These are phyloP conservation scores for Pseudochaenichthys georgianus DNA, from an alignment of 2,797 vertebrate species.

Conservation along the genomic window DNA sequence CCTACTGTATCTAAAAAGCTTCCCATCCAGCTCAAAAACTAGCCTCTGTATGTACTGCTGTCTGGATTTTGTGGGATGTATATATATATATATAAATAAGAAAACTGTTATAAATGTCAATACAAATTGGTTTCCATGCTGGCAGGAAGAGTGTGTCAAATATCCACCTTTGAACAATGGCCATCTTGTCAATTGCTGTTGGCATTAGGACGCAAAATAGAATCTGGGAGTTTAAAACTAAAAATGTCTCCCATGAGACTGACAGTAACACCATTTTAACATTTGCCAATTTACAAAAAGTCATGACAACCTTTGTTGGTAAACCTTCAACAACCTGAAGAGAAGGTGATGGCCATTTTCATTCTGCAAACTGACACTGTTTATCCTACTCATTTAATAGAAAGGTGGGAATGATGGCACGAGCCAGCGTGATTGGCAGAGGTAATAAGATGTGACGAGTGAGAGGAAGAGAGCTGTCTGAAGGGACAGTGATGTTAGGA, in stretches of 20 bases:
- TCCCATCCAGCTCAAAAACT: background rate
- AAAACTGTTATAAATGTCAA: slow-evolving; percentile 10
- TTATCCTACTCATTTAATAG: slow-evolving; percentile 28
- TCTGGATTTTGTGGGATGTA: background rate
- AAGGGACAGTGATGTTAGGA: slow-evolving; percentile 10
- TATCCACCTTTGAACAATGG: too few relatives aligned
- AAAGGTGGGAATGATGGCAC: slow-evolving; percentile 26
- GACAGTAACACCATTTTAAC: slow-evolving; percentile 22
- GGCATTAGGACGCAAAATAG: background rate
- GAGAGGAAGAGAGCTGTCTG: slow-evolving; percentile 35
- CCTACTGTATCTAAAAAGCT: background rate
- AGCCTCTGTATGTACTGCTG: background rate
- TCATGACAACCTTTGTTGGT: slow-evolving; percentile 3
- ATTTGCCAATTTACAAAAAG: slow-evolving; percentile 9
- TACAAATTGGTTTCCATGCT: too few relatives aligned
- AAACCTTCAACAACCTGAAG: slow-evolving; percentile 14
- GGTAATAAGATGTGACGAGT: slow-evolving; percentile 55
- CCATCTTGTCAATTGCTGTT: background rate
- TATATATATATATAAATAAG: background rate
- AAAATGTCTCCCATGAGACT: background rate
- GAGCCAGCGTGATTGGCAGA: slow-evolving; percentile 18
- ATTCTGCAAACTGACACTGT: slow-evolving; percentile 31
- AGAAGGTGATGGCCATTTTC: slow-evolving; percentile 24
- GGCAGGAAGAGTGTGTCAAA: background rate
- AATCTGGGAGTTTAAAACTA: background rate